Conservation (phyloP, 2,888 invertebrate species). For the Choristoneura rosaceana region DNA sequence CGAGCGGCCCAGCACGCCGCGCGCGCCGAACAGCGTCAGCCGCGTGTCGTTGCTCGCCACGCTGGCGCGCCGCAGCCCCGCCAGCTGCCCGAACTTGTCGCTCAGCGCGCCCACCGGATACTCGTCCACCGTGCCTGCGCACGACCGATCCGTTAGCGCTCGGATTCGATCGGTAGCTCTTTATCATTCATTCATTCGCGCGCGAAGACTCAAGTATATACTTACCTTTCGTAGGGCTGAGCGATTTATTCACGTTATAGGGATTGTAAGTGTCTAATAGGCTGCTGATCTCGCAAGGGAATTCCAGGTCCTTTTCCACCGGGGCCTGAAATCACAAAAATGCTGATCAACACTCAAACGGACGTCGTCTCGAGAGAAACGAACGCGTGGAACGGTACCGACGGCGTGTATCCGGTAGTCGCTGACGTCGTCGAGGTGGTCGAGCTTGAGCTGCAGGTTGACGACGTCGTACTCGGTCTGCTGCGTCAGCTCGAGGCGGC, state of each 20-base stretch:
- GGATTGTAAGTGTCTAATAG: constrained; percentile 96
- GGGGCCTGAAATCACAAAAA: constrained; percentile 86
- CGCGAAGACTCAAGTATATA: not conserved
- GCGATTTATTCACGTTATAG: constrained; percentile 87
- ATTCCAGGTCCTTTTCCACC: constrained; percentile 92
- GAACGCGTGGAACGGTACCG: constrained; percentile 50
- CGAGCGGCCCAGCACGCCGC: constrained; percentile 94
- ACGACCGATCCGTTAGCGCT: not conserved
- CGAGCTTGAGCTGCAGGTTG: constrained; percentile 90
- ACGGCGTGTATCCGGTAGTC: constrained; percentile 95
- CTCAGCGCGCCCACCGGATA: constrained; percentile 95
- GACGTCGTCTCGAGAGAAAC: not conserved
- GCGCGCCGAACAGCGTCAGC: constrained; percentile 92
- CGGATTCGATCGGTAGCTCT: not conserved
- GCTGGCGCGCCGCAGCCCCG: constrained; percentile 85
- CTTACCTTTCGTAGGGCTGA: constrained; percentile 85
- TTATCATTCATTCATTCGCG: not conserved
- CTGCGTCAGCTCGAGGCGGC: constrained; percentile 93
- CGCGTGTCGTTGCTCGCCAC: constrained; percentile 91
- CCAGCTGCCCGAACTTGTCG: constrained; percentile 93
- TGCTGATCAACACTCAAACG: not conserved
- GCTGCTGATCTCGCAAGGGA: constrained; percentile 94
- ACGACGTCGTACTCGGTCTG: constrained; percentile 94
- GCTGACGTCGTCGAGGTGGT: constrained; percentile 88
- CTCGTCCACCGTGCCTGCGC: constrained; percentile 91